Base-by-base conservation (phyloP, 1,140 invertebrate species). In the Carcinoscorpius rotundicauda region DNA sequence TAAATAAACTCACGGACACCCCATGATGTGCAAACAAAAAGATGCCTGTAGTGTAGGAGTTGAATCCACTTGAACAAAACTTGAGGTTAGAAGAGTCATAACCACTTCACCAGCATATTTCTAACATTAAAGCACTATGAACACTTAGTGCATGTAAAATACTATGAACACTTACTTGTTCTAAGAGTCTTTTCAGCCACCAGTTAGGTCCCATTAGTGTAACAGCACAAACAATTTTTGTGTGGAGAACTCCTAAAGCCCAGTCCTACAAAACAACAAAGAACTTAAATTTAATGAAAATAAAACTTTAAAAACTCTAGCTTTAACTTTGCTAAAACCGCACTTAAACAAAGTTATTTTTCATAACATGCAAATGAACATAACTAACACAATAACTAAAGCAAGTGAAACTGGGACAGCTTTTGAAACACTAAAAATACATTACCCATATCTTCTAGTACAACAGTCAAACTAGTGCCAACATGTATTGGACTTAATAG, bases 131-230 rank as follows among this genome's bases (percentile, higher is more conserved):
- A 50, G 29, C 8, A 49, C 62, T 49, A 52, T 51, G 60, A 62
- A 29, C 1, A 60, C 88, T 88, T 8, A 91, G n/a, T 51, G 2
- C 50, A 1, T 50, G 49, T 59, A 8, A 65, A 49, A 9, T 51
- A 49, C 62, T 49, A 52, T 51, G 60, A 62, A 29, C 1, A 60
- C 88, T 88, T 8, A 91, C 92, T 70, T 89, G 84, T 76, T 99
- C 96, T 58, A 98, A 87, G 3, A 90, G 89, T 4, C 87, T 79
- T 59, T 93, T 87, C 63, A 99, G 79, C 75, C 87, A 86, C 88
- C 94, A 98, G 74, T 98, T 93, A 0, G 95, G 96, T 0, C 93
- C 93, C 92, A 98, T 98, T 83, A 98, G 89, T 1, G 91, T 93
- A 4, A 97, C 79, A 3, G 93, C 96, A 71, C 92, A 95, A n/a